Evolutionary conservation across 2,113 vertebrate species (phyloP).

Genomic region (Tychaedon coryphoeus): DNA sequence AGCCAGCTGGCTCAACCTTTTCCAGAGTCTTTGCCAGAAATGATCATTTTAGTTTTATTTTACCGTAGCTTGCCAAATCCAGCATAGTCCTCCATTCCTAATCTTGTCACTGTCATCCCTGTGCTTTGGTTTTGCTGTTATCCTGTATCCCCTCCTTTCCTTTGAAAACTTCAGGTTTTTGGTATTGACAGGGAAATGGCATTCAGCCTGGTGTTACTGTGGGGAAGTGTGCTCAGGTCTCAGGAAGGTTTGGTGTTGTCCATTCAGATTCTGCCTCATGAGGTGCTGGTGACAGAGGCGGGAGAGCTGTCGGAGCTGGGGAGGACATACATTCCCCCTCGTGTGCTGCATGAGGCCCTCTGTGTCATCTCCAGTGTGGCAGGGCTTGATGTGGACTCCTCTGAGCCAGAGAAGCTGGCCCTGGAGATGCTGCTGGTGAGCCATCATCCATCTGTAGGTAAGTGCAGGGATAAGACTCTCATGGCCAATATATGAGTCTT

Average conservation of each 20-base stretch:
- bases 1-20: not conserved
- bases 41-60: not conserved
- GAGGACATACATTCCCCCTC: conserved; percentile 78
- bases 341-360: conserved; percentile 85
- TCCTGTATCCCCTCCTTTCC: not conserved
- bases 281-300: conserved; percentile 80
- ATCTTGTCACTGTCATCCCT: not conserved
- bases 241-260: not conserved
- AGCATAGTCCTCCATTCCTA: not conserved
- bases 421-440: conserved; percentile 85
- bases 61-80: not conserved
- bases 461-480: not conserved
- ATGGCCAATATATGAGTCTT: not conserved
- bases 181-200: not conserved
- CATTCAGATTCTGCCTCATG: conserved; percentile 81
- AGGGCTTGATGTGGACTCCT: conserved; percentile 76
- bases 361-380: conserved; percentile 82
- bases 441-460: conserved; percentile 93
- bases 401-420: conserved; percentile 84
- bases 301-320: conserved; percentile 87
- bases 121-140: not conserved
- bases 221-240: not conserved
- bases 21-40: not conserved
- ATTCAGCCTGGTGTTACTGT: not conserved
- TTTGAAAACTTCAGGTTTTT: not conserved